phyloP scores from a whole-genome alignment of 2,113 vertebrate genomes.

The Columbina picui region DNA sequence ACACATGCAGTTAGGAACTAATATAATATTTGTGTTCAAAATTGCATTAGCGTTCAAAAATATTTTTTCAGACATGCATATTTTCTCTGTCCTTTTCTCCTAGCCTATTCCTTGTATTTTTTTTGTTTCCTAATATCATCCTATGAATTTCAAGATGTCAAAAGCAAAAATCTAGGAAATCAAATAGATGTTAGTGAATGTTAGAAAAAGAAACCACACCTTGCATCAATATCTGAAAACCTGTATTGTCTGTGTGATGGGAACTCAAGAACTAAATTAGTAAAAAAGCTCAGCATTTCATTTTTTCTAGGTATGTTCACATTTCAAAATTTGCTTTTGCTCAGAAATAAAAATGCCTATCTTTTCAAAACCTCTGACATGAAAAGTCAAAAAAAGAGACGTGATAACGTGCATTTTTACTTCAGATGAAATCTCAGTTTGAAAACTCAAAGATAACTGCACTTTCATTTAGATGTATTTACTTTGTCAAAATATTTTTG shows the following conservation, averaged over 20 bases:
- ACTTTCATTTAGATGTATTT: not conserved
- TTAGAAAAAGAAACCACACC: not conserved
- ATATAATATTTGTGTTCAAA: not conserved
- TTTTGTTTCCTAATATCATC: not conserved
- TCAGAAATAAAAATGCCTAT: not conserved
- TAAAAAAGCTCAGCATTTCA: not conserved
- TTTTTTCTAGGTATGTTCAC: not conserved
- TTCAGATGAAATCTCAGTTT: not conserved
- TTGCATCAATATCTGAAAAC: not conserved
- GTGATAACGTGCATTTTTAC: rapidly evolving
- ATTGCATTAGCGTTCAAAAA: not conserved
- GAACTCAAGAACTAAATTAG: not conserved
- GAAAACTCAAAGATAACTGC: not conserved
- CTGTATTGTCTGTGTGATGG: not conserved
- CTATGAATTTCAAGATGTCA: not conserved
- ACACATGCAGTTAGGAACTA: not conserved
- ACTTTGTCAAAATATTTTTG: not conserved
- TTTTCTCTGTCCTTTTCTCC: not conserved
- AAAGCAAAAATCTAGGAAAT: not conserved
- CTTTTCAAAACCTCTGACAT: not conserved
- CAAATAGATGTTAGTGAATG: not conserved
- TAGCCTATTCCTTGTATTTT: not conserved
- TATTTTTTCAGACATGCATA: no score
- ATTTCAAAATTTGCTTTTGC: not conserved
- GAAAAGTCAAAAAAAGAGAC: not conserved